A percentile compares a stretch with the other conserved stretches of the same genome.
phyloP scores from a whole-genome alignment of 2,888 invertebrate species.

The Cryptocephalus primarius region DNA sequence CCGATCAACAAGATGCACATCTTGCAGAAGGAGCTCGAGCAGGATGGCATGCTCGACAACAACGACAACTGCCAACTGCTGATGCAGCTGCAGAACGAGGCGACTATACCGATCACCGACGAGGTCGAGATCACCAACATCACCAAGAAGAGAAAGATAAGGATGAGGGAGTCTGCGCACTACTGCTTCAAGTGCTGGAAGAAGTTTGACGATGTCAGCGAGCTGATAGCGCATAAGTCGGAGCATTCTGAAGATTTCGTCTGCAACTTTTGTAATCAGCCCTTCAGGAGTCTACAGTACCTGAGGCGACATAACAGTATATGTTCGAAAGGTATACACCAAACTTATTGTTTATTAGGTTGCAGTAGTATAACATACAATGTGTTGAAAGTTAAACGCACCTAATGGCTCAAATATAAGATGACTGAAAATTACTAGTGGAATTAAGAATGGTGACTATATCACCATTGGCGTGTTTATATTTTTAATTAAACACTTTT shows the following conservation, averaged over 20 bases:
- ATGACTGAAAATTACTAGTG: no score
- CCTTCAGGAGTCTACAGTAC: conserved; percentile 20
- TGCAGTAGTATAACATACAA: no score
- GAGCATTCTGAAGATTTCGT: conserved; percentile 18
- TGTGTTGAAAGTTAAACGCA: no score
- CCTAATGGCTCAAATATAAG: no score
- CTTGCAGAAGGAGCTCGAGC: conserved; percentile 6
- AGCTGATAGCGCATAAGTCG: conserved; percentile 14
- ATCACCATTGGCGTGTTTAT: no score
- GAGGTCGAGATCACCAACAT: conserved; percentile 14
- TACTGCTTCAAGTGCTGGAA: conserved; percentile 9
- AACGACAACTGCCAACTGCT: conserved; percentile 6
- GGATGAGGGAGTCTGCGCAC: neutral
- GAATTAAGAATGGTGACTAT: no score
- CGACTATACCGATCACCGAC: conserved; percentile 8
- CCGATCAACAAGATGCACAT: conserved; percentile 7
- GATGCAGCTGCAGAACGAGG: conserved; percentile 11
- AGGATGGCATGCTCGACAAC: conserved; percentile 2
- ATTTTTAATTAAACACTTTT: no score
- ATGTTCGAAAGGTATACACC: conserved; percentile 18
- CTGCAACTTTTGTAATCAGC: conserved; percentile 21
- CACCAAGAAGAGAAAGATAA: neutral
- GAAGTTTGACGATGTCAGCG: conserved; percentile 13
- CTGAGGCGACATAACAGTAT: conserved; percentile 21
- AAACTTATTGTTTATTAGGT: neutral